Percentiles rank a stretch among this genome's conserved stretches.
Evolutionary conservation across 2,888 invertebrate genomes (phyloP).

Genomic region (Deroplatys truncata): DNA sequence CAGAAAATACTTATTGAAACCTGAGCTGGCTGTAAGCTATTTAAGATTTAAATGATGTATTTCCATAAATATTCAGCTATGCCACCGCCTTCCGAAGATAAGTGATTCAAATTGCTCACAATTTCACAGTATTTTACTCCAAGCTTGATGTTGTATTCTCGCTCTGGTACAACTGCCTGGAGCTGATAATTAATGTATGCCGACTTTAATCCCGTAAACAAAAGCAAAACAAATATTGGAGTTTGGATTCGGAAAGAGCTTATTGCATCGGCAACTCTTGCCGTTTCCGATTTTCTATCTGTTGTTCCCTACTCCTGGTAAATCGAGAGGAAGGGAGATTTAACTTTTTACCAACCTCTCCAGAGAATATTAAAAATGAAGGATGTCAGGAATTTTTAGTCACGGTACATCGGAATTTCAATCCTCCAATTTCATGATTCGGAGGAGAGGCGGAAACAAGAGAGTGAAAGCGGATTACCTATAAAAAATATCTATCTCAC

Average conservation of each 20-base stretch:
- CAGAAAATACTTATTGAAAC: no score
- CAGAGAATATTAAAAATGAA: neutral
- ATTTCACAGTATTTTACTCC: neutral
- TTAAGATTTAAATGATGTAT: no score
- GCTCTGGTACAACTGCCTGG: neutral
- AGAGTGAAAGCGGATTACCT: neutral
- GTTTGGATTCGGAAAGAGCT: neutral
- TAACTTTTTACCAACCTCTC: neutral
- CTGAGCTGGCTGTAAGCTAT: no score
- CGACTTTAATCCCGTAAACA: neutral
- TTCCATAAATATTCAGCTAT: neutral
- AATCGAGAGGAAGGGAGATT: neutral
- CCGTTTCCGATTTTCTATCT: neutral
- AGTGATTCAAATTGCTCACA: neutral
- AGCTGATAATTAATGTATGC: neutral
- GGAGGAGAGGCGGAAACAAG: neutral
- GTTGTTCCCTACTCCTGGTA: neutral
- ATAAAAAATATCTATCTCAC: neutral
- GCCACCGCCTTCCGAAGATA: neutral
- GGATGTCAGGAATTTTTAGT: neutral
- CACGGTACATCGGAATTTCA: neutral
- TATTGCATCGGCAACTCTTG: neutral
- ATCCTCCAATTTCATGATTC: neutral
- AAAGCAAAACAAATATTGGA: neutral
- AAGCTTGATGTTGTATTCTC: neutral